A percentile compares a stretch with the other conserved stretches of the same genome.
phyloP scores from a whole-genome alignment of 2,113 vertebrate genomes.

The Cinclus cinclus region DNA sequence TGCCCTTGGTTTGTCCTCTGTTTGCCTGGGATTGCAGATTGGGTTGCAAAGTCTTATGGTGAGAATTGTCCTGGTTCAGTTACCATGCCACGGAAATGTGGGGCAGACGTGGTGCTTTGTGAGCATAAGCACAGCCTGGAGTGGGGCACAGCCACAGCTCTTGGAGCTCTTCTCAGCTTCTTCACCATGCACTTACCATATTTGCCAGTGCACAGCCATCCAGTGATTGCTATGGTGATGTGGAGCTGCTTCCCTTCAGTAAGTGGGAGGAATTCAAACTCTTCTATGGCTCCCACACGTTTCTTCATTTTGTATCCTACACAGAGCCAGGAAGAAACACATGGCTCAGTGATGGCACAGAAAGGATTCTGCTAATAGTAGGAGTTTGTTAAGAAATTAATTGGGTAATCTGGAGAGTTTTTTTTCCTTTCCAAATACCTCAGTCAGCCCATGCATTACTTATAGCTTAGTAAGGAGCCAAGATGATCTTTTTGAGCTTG shows the following conservation, averaged over 20 bases:
- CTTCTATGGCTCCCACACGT: conserved; percentile 93
- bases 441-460: background rate
- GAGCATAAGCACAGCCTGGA: background rate
- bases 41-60: background rate
- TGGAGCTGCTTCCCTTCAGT: conserved; percentile 89
- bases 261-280: conserved; percentile 94
- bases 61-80: background rate
- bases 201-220: conserved; percentile 92
- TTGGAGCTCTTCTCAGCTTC: background rate
- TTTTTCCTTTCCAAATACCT: background rate
- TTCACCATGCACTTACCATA: conserved; percentile 81
- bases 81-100: background rate
- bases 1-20: background rate
- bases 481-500: background rate
- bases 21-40: background rate
- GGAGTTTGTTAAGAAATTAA: background rate
- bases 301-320: conserved; percentile 99
- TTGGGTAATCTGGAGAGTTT: background rate
- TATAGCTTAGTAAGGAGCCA: background rate
- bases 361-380: background rate
- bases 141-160: background rate
- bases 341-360: background rate
- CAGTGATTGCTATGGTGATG: conserved; percentile 90
- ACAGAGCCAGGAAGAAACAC: background rate
- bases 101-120: background rate